Base-by-base conservation (phyloP, 1,140 invertebrate genomes). In the Drosophila busckii region DNA sequence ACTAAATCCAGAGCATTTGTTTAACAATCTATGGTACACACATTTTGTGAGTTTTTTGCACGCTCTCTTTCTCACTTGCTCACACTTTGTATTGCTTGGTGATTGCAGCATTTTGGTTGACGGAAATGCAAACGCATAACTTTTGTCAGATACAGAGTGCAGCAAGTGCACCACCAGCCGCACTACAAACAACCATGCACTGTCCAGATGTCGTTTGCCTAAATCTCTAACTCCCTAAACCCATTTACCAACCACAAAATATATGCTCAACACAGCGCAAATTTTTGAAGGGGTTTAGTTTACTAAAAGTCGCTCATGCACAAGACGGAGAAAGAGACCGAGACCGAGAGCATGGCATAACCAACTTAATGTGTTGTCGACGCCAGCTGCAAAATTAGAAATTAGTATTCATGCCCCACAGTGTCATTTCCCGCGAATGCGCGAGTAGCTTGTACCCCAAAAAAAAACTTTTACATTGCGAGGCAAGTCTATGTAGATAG, bases 371-470 rank as follows among this genome's bases (percentile, higher is more conserved):
- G 69, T 69, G 69, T 61, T 82, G 70, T 59, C 55, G 53, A 48
- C 40, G 45, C 44, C 45, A 49, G 70, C 59, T 69, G 54, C 75
- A 31, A 80, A 82, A 82, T 82, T 82, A 82, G 63, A 80, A 80
- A 82, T 82, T 80, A 80, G 75, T 80, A 80, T 80, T 80, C 69
- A 80, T 75, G 75, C 75, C 75, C 65, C 48, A 69, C 75, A 82
- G 69, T 82, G 75, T 82, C 75, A 75, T 80, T 80, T 75, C 65
- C n/a, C 69, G 75, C 75, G 75, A 62, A 70, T 82, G 60, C 69
- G 70, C 53, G 60, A 63, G 45, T 23, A 55, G 61, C 58, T 67
- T 50, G 54, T 44, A 37, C 49, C 31, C 20, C 58, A 60, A 35
- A 26, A 46, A 45, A 55, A 60, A 69, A 69, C 38, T 55, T 60